Evolutionary conservation across 2,113 vertebrate species (phyloP), one percentile per base, ranked within the genome.

Genomic region (Lathamus discolor): DNA sequence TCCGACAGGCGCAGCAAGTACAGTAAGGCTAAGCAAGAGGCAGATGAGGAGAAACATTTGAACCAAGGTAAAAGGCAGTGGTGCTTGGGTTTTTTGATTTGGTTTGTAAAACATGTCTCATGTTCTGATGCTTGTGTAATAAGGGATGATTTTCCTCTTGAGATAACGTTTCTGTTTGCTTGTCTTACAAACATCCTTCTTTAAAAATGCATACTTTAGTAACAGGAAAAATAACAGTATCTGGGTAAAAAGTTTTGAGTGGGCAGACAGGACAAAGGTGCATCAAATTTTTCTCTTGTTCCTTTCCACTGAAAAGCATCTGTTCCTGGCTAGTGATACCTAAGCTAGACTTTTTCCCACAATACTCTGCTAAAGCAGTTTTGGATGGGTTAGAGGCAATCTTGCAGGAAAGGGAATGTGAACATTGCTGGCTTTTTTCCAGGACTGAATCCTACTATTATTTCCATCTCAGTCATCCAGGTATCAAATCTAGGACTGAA

Each of bases 21-120:
- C 98, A 99, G 99, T 96, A 99, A 99, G 82, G 99, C 99, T 27
- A 99, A 99, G 97, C 99, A 99, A 96, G 99, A 99, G 97, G 99
- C 99, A 10, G 99, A 99, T 64, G 99, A 99, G 95, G 99, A 99
- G 96, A 99, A 99, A 52, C 99, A 99, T 97, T 96, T 99, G 96
- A 99, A 99, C 96, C 99, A 99, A 99, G 99, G 99, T 99, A 98
- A 97, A 41, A 91, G 68, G 73, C 51, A 43, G 46, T 25, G 72
- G 33, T 20, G 69, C 79, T 92, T 72, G 44, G 17, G 29, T 54
- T 74, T 82, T 93, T 66, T 52, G 31, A 43, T 93, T 68, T 41
- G 57, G 22, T 75, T 89, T 39, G 3, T 72, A 72, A 81, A 86
- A 62, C 28, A 28, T 24, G 27, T 69, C 27, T 63, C 20, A 1